Base-by-base conservation (phyloP, 1,140 invertebrate genomes). In the Tribolium castaneum region DNA sequence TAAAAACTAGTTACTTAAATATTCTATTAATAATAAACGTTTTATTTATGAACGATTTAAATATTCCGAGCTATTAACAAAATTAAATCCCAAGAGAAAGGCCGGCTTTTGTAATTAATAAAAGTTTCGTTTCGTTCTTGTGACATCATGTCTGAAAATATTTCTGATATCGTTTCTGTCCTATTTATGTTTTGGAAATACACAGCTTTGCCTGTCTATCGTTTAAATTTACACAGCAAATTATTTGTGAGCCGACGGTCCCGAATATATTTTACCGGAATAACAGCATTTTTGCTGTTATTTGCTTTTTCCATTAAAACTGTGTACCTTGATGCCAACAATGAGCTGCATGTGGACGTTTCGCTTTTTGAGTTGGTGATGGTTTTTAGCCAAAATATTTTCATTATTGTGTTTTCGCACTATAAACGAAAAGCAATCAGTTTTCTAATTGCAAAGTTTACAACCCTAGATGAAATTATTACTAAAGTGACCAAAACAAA, bases 121-220 rank as follows among this genome's bases (percentile, higher is more conserved):
- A 30, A 30, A 4, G 25, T 30, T 30, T 30, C 16, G 1, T 30
- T 30, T 30, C 5, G 25, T 30, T 30, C 25, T 30, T 30, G 25
- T 30, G 3, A 30, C 4, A 30, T 4, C 5, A 30, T 30, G 25
- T 4, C 25, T 30, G 6, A 30, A 30, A 30, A 30, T 30, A 30
- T 30, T 30, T 30, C 25, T 34, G 56, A 62, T 9, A 22, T 62
- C 5, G 19, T 62, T 2, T 72, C 16, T n/a, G 10, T 19, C n/a
- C 25, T 72, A 34, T 72, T 45, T 9, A 14, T 50, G 22, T 22
- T 19, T 22, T 72, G 70, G 70, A 72, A 72, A 19, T 72, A 50
- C 19, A 72, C 70, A 50, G 70, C 14, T 10, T 19, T 72, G 16
- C 70, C 70, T 12, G 34, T 72, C n/a, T 49, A 12, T 19, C 2